Evolutionary conservation across 2,797 vertebrate species (phyloP), one percentile per base, ranked within the genome.

Genomic region (Tenualosa ilisha): DNA sequence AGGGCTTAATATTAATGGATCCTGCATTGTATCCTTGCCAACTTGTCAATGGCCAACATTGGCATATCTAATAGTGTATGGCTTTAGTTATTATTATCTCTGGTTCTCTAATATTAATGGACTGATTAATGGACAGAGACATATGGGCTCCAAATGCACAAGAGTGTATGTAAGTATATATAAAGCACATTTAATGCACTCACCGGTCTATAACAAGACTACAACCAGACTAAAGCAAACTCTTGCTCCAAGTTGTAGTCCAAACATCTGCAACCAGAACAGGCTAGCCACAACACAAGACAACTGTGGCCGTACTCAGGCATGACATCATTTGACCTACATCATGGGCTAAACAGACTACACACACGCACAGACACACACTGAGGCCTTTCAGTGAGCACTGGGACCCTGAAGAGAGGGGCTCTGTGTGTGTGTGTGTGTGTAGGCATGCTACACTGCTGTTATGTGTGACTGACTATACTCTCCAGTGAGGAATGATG

Each of bases 271-370:
- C 22, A 43, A 17, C 17, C 20, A 7, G 37, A 6, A 0, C 15
- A 20, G 37, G 15, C 15, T 17, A 22, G 72, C 40, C 40, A 8
- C 72, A 46, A 79, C 72, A 79, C 37, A 46, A 17, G 72, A 20
- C 72, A 63, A 22, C 72, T 79, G 40, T 79, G 72, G 72, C 72
- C 40, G 37, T 46, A 22, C 20, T 40, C 20, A 20, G 37, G 7
- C 72, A 79, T 79, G 72, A 79, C 72, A 79, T 79, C 72, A 79
- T 79, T 17, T 79, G 72, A 79, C 72, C 72, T 46, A 46, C 72
- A 43, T 46, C 37, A 79, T 46, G 50, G 50, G 50, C 50, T 51
- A 37, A 24, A 11, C 61, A 82, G 3, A 37, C 50, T 22, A 46
- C 24, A 54, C 53, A 49, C 46, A 51, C 40, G 20, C 22, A n/a